These are phyloP conservation scores for Sakesphorus luctuosus DNA, from an alignment of 2,113 vertebrate genomes.

Conservation along the genomic window DNA sequence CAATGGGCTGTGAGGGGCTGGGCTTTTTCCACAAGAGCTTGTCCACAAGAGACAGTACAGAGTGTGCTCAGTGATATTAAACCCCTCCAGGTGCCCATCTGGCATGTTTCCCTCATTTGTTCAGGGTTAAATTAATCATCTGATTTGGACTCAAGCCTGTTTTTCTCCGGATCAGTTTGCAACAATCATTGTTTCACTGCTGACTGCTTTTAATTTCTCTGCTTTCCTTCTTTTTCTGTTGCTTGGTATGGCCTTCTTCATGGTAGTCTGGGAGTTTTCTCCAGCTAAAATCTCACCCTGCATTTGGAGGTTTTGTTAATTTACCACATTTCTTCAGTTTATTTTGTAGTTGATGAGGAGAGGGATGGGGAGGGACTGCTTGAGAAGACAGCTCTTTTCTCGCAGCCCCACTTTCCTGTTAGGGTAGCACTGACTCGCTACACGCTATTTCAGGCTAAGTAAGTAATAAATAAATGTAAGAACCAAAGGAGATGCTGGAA, in stretches of 20 bases:
- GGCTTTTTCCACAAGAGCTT: not conserved
- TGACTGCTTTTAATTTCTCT: not conserved
- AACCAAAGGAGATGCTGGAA: not conserved
- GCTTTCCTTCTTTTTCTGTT: not conserved
- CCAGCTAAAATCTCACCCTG: not conserved
- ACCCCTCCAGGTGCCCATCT: not conserved
- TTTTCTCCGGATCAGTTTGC: not conserved
- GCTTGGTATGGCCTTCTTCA: not conserved
- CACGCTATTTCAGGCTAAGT: fast-evolving
- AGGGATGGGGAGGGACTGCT: not conserved
- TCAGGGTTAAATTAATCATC: not conserved
- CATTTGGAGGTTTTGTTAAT: not conserved
- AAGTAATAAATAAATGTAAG: not conserved
- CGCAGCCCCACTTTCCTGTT: not conserved
- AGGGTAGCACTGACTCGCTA: not conserved
- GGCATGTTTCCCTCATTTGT: not conserved
- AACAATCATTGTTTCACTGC: not conserved
- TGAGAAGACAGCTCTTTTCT: not conserved
- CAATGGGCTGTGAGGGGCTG: not conserved
- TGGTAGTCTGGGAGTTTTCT: not conserved
- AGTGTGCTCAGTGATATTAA: not conserved
- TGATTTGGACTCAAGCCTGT: not conserved
- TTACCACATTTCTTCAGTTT: not conserved
- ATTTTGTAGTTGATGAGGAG: not conserved
- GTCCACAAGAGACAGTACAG: not conserved